Evolutionary conservation across 2,888 invertebrate species (phyloP), one percentile per base, ranked within the genome.

Genomic region (Escarpia spicata): DNA sequence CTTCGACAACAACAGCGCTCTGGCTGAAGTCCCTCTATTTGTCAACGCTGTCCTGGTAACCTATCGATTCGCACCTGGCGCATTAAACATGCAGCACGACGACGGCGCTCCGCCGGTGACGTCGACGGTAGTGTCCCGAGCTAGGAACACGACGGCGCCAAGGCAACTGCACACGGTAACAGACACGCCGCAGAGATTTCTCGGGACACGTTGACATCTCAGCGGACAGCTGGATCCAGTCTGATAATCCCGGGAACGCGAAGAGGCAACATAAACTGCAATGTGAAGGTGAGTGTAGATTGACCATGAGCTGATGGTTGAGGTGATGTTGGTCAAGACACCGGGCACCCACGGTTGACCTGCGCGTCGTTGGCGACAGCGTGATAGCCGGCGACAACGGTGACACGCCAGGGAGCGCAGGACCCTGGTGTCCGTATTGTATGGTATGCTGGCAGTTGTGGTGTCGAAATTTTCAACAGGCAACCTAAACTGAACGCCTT

Each of bases 41-140:
- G 75, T 75, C 75, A 75, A 75, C 75, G 75, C 75, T n/a, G 75
- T 75, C 75, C 75, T 75, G 75, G 75, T 75, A 75, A 75, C 75
- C 75, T 75, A 75, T 75, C 75, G 75, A 75, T 75, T 75, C 75
- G 75, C 75, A 75, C 75, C 75, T 75, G 75, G 26, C 75, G 75
- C 75, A 75, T 75, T 75, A 75, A 75, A 75, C 75, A 75, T 75
- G 75, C 75, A 75, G 75, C 75, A 26, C n/a, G 75, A 75, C n/a
- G 26, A 26, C 75, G 75, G 3, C 75, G 75, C 75, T 75, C 19
- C 26, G 75, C 3, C 75, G 75, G 75, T 26, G 75, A n/a, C 75
- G 75, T 15, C 19, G 75, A n/a, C 12, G 75, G 26, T 26, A 26
- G 4, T 3, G 75, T 75, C 75, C 75, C 75, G 75, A 2, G 26